Conservation (phyloP, 2,797 vertebrate species). For the Chrosomus eos region DNA sequence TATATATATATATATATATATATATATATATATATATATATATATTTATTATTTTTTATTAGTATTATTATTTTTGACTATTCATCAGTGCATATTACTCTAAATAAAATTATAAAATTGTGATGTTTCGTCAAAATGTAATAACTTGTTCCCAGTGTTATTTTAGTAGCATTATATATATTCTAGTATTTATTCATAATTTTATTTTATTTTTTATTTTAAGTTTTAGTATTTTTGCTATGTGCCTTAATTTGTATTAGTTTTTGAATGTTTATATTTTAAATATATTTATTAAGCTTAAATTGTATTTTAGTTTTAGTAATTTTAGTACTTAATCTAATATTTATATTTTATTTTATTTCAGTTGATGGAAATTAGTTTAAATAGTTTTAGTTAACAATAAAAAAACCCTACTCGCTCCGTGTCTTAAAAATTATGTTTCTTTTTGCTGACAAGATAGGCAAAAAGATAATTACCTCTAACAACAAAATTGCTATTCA, state of each 20-base stretch:
- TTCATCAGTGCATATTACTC: neutral
- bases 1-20: too few relatives aligned
- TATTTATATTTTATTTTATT: neutral
- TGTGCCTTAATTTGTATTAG: neutral
- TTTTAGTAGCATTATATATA: neutral
- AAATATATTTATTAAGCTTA: neutral
- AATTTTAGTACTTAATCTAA: neutral
- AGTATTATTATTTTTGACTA: neutral
- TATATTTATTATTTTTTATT: too few relatives aligned
- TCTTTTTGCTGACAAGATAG: neutral
- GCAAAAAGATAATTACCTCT: neutral
- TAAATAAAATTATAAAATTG: neutral
- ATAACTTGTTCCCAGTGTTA: neutral
- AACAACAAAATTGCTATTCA: too few relatives aligned
- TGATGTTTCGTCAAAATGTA: neutral
- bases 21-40: too few relatives aligned
- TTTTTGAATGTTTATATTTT: neutral
- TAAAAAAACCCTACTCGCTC: neutral
- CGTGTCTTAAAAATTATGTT: neutral
- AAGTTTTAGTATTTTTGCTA: neutral
- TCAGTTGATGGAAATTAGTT: neutral
- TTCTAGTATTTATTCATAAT: neutral
- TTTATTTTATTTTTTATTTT: neutral
- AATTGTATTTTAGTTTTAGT: neutral
- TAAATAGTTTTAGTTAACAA: neutral